Conservation (phyloP, 2,797 vertebrate genomes). For the Chaenodraco wilsoni region DNA sequence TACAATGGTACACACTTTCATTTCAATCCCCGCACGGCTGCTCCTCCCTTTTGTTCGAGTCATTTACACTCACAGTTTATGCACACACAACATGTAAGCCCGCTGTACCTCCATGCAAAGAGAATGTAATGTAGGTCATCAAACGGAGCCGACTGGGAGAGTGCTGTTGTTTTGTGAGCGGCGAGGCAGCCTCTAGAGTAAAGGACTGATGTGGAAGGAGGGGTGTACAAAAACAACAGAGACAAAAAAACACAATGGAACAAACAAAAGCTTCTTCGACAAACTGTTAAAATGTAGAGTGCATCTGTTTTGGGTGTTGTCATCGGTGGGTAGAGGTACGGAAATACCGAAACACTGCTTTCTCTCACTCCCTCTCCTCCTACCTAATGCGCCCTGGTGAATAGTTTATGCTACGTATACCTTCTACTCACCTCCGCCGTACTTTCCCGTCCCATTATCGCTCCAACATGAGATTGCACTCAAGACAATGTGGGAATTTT, state of each 20-base stretch:
- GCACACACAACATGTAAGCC: slow-evolving; percentile 77
- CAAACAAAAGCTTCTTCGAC: slow-evolving; percentile 83
- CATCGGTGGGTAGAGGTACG: slow-evolving; percentile 66
- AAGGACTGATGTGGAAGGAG: slow-evolving; percentile 68
- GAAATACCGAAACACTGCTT: slow-evolving; percentile 70
- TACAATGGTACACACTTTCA: slow-evolving; percentile 66
- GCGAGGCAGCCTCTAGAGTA: slow-evolving; percentile 68
- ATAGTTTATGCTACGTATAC: slow-evolving; percentile 79
- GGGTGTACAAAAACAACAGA: slow-evolving; percentile 61
- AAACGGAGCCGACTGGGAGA: slow-evolving; percentile 77
- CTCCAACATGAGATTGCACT: slow-evolving; percentile 86
- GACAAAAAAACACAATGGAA: slow-evolving; percentile 71
- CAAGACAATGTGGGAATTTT: slow-evolving; percentile 85
- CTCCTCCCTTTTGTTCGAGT: slow-evolving; percentile 76
- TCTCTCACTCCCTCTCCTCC: slow-evolving; percentile 62
- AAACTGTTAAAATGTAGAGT: slow-evolving; percentile 79
- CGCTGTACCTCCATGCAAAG: slow-evolving; percentile 74
- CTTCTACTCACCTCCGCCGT: slow-evolving; percentile 71
- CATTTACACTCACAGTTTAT: slow-evolving; percentile 76
- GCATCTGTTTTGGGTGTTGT: slow-evolving; percentile 76
- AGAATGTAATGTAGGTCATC: slow-evolving; percentile 85
- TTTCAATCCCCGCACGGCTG: slow-evolving; percentile 61
- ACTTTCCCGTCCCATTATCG: slow-evolving; percentile 80
- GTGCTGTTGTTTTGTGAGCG: slow-evolving; percentile 75
- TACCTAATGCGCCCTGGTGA: slow-evolving; percentile 76